Evolutionary conservation across 2,888 invertebrate genomes (phyloP).

Genomic region (Athrips mouffetella): DNA sequence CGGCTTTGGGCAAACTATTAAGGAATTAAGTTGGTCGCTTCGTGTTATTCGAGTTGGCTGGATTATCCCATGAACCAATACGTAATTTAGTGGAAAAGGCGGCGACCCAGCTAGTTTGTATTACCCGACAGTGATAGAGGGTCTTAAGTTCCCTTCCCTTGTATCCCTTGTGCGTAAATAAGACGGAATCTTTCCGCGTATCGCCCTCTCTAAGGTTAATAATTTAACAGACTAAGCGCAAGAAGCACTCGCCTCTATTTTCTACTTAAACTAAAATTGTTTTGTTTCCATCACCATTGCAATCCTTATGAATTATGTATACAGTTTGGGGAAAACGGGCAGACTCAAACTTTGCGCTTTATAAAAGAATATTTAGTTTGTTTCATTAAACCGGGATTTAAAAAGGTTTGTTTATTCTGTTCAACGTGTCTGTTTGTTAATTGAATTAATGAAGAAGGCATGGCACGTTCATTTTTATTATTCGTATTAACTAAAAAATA

Average conservation of each 20-base stretch:
- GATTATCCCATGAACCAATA: slow-evolving; percentile 74
- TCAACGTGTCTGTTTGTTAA: slow-evolving; percentile 12
- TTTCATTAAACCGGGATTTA: slow-evolving; percentile 16
- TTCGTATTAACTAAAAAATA: background rate
- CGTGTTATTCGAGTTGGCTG: slow-evolving; percentile 65
- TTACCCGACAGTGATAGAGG: slow-evolving; percentile 76
- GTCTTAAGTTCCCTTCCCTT: slow-evolving; percentile 74
- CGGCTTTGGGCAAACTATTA: too few species aligned
- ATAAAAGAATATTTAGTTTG: slow-evolving; percentile 29
- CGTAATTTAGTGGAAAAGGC: slow-evolving; percentile 77
- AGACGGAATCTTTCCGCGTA: slow-evolving; percentile 74
- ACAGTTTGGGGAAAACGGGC: slow-evolving; percentile 30
- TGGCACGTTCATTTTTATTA: too few species aligned
- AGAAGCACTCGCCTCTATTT: slow-evolving; percentile 58
- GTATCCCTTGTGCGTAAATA: slow-evolving; percentile 76
- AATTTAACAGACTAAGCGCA: slow-evolving; percentile 72
- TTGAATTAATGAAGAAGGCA: too few species aligned
- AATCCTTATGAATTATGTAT: slow-evolving; percentile 49
- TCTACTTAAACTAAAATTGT: slow-evolving; percentile 64
- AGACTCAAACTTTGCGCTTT: slow-evolving; percentile 32
- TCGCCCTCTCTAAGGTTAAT: slow-evolving; percentile 72
- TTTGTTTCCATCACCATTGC: slow-evolving; percentile 55
- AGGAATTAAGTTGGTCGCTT: slow-evolving; percentile 46
- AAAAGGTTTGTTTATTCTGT: slow-evolving; percentile 9
- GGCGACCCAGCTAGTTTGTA: slow-evolving; percentile 74